Percentiles rank a stretch among this genome's conserved stretches.
phyloP scores from a whole-genome alignment of 2,113 vertebrate genomes.

The Shinisaurus crocodilurus region DNA sequence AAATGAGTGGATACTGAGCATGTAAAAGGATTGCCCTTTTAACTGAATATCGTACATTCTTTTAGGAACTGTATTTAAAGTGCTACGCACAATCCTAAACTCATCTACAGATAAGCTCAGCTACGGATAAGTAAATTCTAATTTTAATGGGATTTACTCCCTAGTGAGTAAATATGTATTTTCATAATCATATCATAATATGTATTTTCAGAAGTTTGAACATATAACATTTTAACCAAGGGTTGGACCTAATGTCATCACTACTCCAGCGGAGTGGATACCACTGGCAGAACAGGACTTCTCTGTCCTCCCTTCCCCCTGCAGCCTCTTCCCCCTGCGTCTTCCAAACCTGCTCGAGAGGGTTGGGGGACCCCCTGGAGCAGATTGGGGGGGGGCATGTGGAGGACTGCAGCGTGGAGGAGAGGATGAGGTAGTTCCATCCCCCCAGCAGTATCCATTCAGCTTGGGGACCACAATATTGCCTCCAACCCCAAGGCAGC shows the following conservation, averaged over 20 bases:
- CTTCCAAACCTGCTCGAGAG: no score
- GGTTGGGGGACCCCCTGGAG: no score
- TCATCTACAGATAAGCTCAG: background rate
- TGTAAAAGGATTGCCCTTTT: background rate
- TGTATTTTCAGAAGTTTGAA: background rate
- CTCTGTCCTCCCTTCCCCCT: no score
- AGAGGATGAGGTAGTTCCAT: no score
- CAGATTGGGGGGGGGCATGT: no score
- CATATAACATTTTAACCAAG: background rate
- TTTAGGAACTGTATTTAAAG: background rate
- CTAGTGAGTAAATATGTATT: background rate
- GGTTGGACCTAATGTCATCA: background rate
- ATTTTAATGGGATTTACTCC: background rate
- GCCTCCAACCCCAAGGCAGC: no score
- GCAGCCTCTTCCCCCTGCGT: no score
- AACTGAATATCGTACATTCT: background rate
- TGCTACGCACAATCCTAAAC: background rate
- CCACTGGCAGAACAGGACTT: no score
- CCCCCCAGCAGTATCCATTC: no score
- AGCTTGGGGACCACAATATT: no score
- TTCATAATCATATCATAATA: background rate
- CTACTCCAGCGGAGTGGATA: no score
- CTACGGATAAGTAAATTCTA: background rate
- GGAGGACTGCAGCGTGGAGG: no score
- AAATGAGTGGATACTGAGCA: background rate